Conservation (phyloP, 2,888 invertebrate species). For the Flabesymbios commensalis region DNA sequence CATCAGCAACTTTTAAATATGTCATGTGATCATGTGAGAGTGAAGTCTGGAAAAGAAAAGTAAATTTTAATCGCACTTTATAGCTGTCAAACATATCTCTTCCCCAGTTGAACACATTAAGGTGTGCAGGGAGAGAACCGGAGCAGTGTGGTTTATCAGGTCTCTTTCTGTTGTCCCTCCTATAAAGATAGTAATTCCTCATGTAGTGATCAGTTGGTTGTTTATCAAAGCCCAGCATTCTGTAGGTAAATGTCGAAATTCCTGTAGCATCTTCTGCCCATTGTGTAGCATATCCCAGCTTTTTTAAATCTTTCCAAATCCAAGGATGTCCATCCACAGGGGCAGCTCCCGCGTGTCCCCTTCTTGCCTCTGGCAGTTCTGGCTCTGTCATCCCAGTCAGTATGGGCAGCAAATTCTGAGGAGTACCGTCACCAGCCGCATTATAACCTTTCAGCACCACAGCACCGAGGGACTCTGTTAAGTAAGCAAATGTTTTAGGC, state of each 20-base stretch:
- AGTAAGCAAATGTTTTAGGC: slow-evolving; percentile 51
- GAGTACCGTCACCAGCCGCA: slow-evolving; percentile 40
- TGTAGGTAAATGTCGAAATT: slow-evolving; percentile 86
- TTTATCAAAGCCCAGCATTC: slow-evolving; percentile 81
- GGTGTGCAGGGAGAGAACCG: slow-evolving; percentile 74
- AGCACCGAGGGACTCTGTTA: slow-evolving; percentile 45
- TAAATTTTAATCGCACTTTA: slow-evolving; percentile 73
- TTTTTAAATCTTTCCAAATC: slow-evolving; percentile 79
- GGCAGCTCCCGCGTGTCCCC: slow-evolving; percentile 62
- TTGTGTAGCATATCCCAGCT: slow-evolving; percentile 68
- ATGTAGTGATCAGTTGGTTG: slow-evolving; percentile 91
- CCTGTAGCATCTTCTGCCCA: slow-evolving; percentile 85
- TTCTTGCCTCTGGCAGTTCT: slow-evolving; percentile 36
- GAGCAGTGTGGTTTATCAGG: slow-evolving; percentile 65
- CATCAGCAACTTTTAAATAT: slow-evolving; percentile 76
- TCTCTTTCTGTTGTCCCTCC: background rate
- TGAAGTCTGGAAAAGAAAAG: slow-evolving; percentile 86
- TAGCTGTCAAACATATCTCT: slow-evolving; percentile 69
- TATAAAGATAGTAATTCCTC: slow-evolving; percentile 68
- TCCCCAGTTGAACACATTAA: slow-evolving; percentile 59
- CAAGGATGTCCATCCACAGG: slow-evolving; percentile 81
- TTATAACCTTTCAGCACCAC: slow-evolving; percentile 40
- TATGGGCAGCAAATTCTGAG: slow-evolving; percentile 36
- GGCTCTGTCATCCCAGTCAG: slow-evolving; percentile 34
- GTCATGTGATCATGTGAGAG: slow-evolving; percentile 86